Conservation (phyloP, 2,113 vertebrate genomes). For the Pomatorhinus ruficollis region DNA sequence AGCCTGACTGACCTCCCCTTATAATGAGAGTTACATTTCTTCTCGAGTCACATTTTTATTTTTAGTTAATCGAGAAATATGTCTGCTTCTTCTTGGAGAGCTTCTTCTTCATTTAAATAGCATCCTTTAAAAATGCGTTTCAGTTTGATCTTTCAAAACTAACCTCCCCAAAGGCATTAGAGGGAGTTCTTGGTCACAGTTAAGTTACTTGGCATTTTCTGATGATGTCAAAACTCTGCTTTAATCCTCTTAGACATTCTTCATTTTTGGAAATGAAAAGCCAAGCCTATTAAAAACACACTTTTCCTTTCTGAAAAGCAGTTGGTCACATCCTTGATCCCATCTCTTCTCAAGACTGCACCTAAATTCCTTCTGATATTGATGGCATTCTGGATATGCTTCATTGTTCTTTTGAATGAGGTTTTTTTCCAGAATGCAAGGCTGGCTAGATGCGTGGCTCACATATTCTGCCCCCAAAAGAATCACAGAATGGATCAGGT, state of each 20-base stretch:
- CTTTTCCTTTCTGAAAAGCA: not conserved
- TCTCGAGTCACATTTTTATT: not conserved
- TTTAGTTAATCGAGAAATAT: not conserved
- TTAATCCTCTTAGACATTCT: not conserved
- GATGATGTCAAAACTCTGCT: not conserved
- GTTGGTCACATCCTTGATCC: not conserved
- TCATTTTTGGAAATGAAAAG: not conserved
- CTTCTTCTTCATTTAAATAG: not conserved
- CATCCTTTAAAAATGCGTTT: not conserved
- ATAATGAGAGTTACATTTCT: not conserved
- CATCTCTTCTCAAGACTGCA: not conserved
- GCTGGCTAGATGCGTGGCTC: not conserved
- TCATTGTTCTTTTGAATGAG: not conserved
- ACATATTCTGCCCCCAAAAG: not conserved
- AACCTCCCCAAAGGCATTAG: not conserved
- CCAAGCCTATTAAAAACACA: not conserved
- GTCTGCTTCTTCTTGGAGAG: not conserved
- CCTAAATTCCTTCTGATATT: not conserved
- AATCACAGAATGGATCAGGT: not conserved
- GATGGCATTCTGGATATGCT: not conserved
- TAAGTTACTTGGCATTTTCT: not conserved
- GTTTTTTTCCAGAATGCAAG: not conserved
- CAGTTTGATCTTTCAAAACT: not conserved
- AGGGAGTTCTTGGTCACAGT: not conserved
- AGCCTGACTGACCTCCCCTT: not conserved